phyloP scores from a whole-genome alignment of 35 echinoderm and acorn worm genomes.

The Amphiura filiformis region DNA sequence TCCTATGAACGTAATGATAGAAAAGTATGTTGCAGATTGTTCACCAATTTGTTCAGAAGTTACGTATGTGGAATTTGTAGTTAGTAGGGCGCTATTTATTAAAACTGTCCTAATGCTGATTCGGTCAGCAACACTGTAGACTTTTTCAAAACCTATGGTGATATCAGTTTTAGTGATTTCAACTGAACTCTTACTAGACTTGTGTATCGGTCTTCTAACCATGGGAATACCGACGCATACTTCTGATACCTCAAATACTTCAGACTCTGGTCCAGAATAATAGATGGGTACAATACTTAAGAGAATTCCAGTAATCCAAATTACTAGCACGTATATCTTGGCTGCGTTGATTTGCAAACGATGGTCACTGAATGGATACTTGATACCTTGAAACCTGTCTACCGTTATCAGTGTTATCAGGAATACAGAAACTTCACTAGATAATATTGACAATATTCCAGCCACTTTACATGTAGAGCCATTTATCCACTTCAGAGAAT shows the following conservation, averaged over 20 bases:
- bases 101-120: not conserved
- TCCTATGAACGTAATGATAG: no score
- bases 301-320: not conserved
- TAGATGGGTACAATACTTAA: not conserved
- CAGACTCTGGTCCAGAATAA: not conserved
- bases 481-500: not conserved
- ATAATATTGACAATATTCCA: not conserved
- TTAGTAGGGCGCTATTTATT: not conserved
- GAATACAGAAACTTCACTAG: slow-evolving; percentile 8
- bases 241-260: not conserved
- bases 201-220: not conserved
- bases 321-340: not conserved
- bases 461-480: not conserved
- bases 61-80: not conserved
- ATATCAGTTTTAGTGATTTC: not conserved
- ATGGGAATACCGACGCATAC: not conserved
- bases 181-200: not conserved
- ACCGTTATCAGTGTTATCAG: not conserved
- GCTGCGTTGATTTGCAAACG: not conserved
- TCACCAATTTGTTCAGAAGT: not conserved
- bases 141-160: not conserved
- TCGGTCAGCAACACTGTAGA: not conserved
- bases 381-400: not conserved
- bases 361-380: not conserved
- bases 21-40: no score